These are phyloP conservation scores for Chionodraco myersi DNA, from an alignment of 2,113 vertebrate genomes.

Conservation along the genomic window DNA sequence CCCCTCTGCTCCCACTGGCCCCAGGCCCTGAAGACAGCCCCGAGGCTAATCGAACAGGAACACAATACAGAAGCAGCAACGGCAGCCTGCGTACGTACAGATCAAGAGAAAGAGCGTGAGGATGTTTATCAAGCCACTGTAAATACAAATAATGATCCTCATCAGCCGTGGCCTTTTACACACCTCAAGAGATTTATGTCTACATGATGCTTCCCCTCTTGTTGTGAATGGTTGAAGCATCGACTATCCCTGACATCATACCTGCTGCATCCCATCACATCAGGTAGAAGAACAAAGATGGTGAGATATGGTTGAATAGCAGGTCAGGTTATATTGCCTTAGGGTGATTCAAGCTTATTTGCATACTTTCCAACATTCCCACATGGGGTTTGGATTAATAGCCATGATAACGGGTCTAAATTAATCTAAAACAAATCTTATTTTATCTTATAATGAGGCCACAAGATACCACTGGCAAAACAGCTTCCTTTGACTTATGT, in stretches of 20 bases:
- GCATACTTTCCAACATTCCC: constrained; percentile 40
- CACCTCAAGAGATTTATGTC: constrained; percentile 9
- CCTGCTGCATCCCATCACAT: constrained; percentile 11
- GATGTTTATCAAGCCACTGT: constrained; percentile 40
- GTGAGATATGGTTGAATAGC: constrained; percentile 47
- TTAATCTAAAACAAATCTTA: constrained; percentile 7
- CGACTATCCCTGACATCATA: not conserved
- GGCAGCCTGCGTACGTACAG: constrained; percentile 29
- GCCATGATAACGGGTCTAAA: constrained; percentile 15
- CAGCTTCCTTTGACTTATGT: not conserved
- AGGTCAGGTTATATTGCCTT: constrained; percentile 29
- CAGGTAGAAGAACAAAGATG: constrained; percentile 28
- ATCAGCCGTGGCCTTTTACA: constrained; percentile 1
- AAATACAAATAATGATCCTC: constrained; percentile 27
- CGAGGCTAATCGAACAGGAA: constrained; percentile 90
- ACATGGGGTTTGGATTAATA: constrained; percentile 12
- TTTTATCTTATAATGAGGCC: constrained; percentile 7
- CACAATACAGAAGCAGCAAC: constrained; percentile 76
- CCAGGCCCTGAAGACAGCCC: constrained; percentile 91
- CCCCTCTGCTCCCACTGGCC: constrained; percentile 79
- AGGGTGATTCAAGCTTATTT: constrained; percentile 48
- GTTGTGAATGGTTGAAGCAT: not conserved
- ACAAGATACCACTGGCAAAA: not conserved
- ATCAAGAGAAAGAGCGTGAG: constrained; percentile 44
- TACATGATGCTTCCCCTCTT: not conserved